Evolutionary conservation across 2,888 invertebrate genomes (phyloP), one percentile per base, ranked within the genome.

Genomic region (Spilosoma lubricipeda): DNA sequence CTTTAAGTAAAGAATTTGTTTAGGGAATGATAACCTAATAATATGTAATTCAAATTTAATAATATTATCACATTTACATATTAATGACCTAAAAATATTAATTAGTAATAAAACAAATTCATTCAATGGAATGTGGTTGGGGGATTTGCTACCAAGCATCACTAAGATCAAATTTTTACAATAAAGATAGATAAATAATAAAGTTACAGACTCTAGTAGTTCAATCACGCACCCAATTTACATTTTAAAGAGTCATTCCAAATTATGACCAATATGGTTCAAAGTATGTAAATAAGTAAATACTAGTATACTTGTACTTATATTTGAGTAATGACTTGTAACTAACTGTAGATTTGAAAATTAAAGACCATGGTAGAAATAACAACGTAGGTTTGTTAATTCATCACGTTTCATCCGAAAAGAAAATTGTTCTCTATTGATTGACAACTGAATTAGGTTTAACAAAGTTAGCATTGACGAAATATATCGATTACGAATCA

Each of bases 271-370:
- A 72, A 75, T 15, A 75, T 76, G 78, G 74, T 85, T 77, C 68
- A 76, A 78, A 78, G 73, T 77, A 77, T 84, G 80, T 86, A 87
- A 74, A 85, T 82, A 86, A 77, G 66, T 78, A 77, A 80, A 77
- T 86, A 79, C 74, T 76, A 72, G 71, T 36, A 48, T 82, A 78
- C 80, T 74, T 82, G 82, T 85, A 88, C 87, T 85, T 88, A 86
- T 80, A 80, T 81, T 80, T 81, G 75, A 79, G 76, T 77, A 71
- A 67, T 27, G 20, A 76, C 63, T 76, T 81, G 78, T 81, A 70
- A 74, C 18, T 75, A 68, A 77, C 70, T 76, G 68, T 78, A 78
- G 76, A 74, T 74, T 73, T 66, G 45, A 67, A 74, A 71, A 33
- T 45, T 63, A 66, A 30, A 30, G 27, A 15, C 18, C 7, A 15